These are phyloP conservation scores for Sebastiscus albofasciatus DNA, from an alignment of 2,797 vertebrate species.

Conservation along the genomic window DNA sequence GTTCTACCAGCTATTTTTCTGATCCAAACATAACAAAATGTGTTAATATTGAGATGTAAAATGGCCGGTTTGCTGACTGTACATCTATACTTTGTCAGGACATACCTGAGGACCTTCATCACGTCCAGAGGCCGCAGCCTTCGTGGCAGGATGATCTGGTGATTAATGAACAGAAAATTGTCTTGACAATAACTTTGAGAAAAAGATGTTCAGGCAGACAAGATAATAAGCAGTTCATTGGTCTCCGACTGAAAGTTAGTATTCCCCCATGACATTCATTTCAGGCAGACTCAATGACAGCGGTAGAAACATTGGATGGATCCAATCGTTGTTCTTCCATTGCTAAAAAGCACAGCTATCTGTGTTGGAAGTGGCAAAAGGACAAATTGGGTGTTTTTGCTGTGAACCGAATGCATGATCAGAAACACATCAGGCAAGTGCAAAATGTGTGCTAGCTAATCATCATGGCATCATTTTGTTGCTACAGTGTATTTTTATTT, in stretches of 20 bases:
- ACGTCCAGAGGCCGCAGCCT: conserved; percentile 76
- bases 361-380: background rate
- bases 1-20: background rate
- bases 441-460: background rate
- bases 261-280: conserved; percentile 16
- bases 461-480: background rate
- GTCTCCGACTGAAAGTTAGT: background rate
- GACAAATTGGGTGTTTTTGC: conserved; percentile 9
- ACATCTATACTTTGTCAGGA: conserved; percentile 70
- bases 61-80: conserved; percentile 10
- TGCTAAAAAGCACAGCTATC: conserved; percentile 1
- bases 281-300: conserved; percentile 1
- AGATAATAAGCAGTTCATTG: conserved; percentile 8
- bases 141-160: conserved; percentile 84
- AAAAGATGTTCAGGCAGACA: background rate
- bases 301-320: background rate
- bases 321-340: conserved; percentile 13
- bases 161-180: conserved; percentile 55
- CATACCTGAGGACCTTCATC: conserved; percentile 61
- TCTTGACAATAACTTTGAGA: conserved; percentile 12
- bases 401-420: conserved; percentile 4
- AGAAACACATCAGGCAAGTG: background rate
- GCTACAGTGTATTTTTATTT: background rate
- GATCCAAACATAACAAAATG: background rate
- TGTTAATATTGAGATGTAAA: background rate